Base-by-base conservation (phyloP, 2,888 invertebrate species). In the Trichogramma dendrolimi region DNA sequence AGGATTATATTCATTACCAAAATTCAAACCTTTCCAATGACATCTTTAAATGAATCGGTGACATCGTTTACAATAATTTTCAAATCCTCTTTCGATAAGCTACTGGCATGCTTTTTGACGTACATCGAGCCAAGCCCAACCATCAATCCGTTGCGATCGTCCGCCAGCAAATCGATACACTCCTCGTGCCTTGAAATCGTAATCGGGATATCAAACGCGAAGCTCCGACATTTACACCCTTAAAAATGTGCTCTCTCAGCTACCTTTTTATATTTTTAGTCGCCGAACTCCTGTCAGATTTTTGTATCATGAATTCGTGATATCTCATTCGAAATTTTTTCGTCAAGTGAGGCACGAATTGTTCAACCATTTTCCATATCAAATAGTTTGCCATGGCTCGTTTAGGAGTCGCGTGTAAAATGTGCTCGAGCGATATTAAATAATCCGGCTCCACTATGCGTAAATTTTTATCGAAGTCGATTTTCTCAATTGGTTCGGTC, bases 351-450 rank as follows among this genome's bases (percentile, higher is more conserved):
- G 55, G 58, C n/a, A 55, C 38, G 1, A 46, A 8, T 7, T 58
- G 54, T 2, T 47, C 47, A 14, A 63, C 38, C 4, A 47, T n/a
- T 60, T 94, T 85, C 95, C 96, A 96, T 86, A 95, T 86, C 72
- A 92, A 87, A 75, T 96, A 96, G 81, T 96, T 96, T 5, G 95
- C 92, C 71, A 90, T 84, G 5, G 85, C 82, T 67, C 91, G 80
- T 70, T 85, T 86, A 3, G 85, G 83, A 0, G 86, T 86, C 38
- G 73, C 75, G 46, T 80, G 76, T 53, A 87, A 73, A 6, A 86
- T 71, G 52, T 79, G 83, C 77, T 90, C 89, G 42, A 94, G 85
- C n/a, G 5, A 47, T 47, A n/a, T 47, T 47, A 7, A 8, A 27
- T 27, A 27, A 2, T 27, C 27, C 27, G 27, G 27, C 27, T 27